A percentile compares a stretch with the other conserved stretches of the same genome.
These are phyloP conservation scores for Haemorhous mexicanus DNA, from an alignment of 2,113 vertebrate genomes.

Conservation along the genomic window DNA sequence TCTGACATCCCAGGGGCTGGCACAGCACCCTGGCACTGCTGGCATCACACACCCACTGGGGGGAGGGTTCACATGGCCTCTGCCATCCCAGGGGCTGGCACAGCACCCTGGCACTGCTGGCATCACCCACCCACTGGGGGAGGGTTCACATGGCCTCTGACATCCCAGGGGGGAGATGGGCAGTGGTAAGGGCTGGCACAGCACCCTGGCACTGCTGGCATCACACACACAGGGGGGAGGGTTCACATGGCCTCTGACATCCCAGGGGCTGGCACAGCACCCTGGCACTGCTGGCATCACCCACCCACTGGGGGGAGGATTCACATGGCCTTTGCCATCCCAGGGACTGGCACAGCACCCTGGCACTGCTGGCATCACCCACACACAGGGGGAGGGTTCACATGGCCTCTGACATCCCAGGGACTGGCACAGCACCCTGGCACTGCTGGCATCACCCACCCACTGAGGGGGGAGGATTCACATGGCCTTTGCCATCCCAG, in stretches of 20 bases:
- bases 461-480: too few relatives aligned
- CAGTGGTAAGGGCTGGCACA: too few relatives aligned
- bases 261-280: not conserved
- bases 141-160: too few relatives aligned
- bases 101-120: not conserved
- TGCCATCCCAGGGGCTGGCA: not conserved
- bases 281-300: too few relatives aligned
- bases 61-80: not conserved
- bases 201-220: too few relatives aligned
- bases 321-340: not conserved
- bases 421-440: not conserved
- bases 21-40: not conserved
- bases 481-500: too few relatives aligned
- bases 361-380: too few relatives aligned
- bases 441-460: too few relatives aligned
- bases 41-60: accelerated
- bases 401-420: not conserved
- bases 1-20: not conserved
- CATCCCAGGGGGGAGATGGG: too few relatives aligned
- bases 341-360: not conserved
- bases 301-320: not conserved
- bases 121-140: too few relatives aligned
- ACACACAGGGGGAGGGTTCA: accelerated
- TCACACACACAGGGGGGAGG: too few relatives aligned
- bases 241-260: too few relatives aligned